These are phyloP conservation scores for Epinotia demarniana DNA, from an alignment of 2,888 invertebrate genomes.

Conservation along the genomic window DNA sequence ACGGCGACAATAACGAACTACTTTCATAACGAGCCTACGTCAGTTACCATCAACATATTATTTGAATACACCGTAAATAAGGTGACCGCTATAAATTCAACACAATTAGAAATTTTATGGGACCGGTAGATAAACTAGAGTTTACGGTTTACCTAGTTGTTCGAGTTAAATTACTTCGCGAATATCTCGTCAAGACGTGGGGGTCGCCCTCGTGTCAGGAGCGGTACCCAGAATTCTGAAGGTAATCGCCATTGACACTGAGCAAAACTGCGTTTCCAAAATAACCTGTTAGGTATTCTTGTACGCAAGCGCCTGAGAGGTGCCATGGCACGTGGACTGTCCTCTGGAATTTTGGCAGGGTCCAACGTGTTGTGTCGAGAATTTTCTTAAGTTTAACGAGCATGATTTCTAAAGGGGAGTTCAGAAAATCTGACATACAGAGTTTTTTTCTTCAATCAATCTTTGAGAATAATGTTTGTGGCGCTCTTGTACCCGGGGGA, in stretches of 20 bases:
- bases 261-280: slow-evolving; percentile 26
- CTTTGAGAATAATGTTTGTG: too few species aligned
- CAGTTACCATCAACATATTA: slow-evolving; percentile 39
- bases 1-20: slow-evolving; percentile 53
- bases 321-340: slow-evolving; percentile 13
- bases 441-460: too few species aligned
- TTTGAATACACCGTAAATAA: slow-evolving; percentile 37
- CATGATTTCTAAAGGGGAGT: neutral
- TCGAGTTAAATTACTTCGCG: neutral
- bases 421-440: neutral
- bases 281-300: slow-evolving; percentile 28
- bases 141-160: slow-evolving; percentile 8
- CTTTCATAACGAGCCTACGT: slow-evolving; percentile 55
- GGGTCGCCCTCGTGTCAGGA: neutral
- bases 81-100: slow-evolving; percentile 20
- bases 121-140: slow-evolving; percentile 14
- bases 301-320: slow-evolving; percentile 10
- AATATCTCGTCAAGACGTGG: neutral
- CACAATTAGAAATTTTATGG: slow-evolving; percentile 37
- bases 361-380: neutral
- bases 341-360: slow-evolving; percentile 17
- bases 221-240: neutral
- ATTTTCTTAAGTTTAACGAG: neutral
- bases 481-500: neutral
- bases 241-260: slow-evolving; percentile 16